A percentile compares a stretch with the other conserved stretches of the same genome.
These are phyloP conservation scores for Griposia aprilina DNA, from an alignment of 2,888 invertebrate species.

Conservation along the genomic window DNA sequence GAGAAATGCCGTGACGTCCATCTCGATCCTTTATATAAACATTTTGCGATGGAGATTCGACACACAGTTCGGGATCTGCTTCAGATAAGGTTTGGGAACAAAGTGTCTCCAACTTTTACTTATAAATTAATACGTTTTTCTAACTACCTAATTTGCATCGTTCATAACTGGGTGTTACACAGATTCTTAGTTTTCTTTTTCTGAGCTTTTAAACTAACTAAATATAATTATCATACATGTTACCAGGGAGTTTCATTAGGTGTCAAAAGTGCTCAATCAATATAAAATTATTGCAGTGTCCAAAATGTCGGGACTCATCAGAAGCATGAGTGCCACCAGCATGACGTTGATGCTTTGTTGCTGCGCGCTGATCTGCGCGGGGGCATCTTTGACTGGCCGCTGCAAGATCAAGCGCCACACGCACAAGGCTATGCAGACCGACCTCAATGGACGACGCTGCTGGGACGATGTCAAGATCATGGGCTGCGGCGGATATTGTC, in stretches of 20 bases:
- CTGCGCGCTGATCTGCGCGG: conserved; percentile 70
- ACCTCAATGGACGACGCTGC: conserved; percentile 92
- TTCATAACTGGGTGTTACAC: background rate
- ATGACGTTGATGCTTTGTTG: conserved; percentile 74
- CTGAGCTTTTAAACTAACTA: background rate
- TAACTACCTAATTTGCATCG: background rate
- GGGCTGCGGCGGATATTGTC: conserved; percentile 96
- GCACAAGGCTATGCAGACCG: conserved; percentile 86
- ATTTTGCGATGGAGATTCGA: conserved; percentile 61
- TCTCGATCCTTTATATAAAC: conserved; percentile 81
- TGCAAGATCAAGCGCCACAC: conserved; percentile 82
- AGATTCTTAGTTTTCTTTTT: background rate
- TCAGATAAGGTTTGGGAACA: conserved; percentile 68
- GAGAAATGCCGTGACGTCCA: conserved; percentile 84
- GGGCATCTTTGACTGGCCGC: conserved; percentile 72
- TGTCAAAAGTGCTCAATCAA: background rate
- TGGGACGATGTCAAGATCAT: conserved; percentile 95
- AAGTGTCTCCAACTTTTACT: background rate
- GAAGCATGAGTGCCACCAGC: conserved; percentile 60
- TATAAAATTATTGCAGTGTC: conserved; percentile 48
- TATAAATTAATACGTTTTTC: background rate
- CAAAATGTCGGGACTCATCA: conserved; percentile 50
- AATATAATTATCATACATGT: background rate
- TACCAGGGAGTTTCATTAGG: background rate
- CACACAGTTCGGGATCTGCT: conserved; percentile 73